phyloP scores from a whole-genome alignment of 2,797 vertebrate genomes.

The Clarias laeviceps region DNA sequence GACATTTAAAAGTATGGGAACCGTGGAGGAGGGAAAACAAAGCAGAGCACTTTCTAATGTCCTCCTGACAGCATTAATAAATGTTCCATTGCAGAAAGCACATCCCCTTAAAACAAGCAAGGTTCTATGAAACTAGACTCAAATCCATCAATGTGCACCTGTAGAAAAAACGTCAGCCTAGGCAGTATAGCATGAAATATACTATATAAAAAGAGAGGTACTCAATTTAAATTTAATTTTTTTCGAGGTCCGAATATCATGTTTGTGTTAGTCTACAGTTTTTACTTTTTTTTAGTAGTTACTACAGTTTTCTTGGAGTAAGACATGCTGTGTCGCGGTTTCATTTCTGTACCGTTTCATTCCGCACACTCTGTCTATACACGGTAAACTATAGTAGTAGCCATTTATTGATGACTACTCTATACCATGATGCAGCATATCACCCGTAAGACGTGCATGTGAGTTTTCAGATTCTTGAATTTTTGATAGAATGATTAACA shows the following conservation, averaged over 20 bases:
- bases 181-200: not conserved
- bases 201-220: not conserved
- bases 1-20: slow-evolving; percentile 23
- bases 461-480: not conserved
- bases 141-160: not conserved
- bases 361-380: too few species aligned
- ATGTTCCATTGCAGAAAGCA: slow-evolving; percentile 24
- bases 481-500: not conserved
- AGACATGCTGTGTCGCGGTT: too few species aligned
- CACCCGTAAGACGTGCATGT: not conserved
- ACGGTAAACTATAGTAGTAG: too few species aligned
- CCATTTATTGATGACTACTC: too few species aligned
- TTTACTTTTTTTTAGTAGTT: too few species aligned
- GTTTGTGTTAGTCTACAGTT: too few species aligned
- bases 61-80: slow-evolving; percentile 39
- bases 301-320: too few species aligned
- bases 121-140: slow-evolving; percentile 22
- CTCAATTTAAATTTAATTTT: too few species aligned
- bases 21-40: slow-evolving; percentile 21
- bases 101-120: slow-evolving; percentile 27
- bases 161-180: not conserved
- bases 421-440: not conserved
- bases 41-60: slow-evolving; percentile 24
- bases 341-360: too few species aligned
- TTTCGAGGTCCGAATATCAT: too few species aligned